A percentile compares a stretch with the other conserved stretches of the same genome.
Conservation (phyloP, 2,888 invertebrate species). For the Aethes cnicana region DNA sequence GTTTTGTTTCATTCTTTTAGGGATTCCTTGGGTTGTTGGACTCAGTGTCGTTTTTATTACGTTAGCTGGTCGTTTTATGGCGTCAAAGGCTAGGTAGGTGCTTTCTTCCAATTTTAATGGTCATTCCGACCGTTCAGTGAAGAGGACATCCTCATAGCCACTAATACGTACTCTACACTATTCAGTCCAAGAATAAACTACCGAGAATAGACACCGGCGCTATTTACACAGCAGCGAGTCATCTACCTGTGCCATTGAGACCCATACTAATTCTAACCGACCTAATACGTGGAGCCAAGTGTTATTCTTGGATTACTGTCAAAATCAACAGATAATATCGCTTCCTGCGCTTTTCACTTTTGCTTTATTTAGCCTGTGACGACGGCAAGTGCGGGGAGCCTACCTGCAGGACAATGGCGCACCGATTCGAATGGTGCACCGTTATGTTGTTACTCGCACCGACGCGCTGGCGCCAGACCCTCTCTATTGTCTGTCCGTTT, state of each 20-base stretch:
- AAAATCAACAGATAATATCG: constrained; percentile 51
- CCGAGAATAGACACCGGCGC: constrained; percentile 10
- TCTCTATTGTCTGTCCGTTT: constrained; percentile 53
- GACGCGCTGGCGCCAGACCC: constrained; percentile 71
- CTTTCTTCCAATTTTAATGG: no score
- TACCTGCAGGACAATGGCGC: constrained; percentile 56
- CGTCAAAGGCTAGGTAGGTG: no score
- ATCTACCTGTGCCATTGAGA: constrained; percentile 23
- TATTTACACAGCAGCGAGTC: constrained; percentile 13
- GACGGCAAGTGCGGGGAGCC: constrained; percentile 45
- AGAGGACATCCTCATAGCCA: no score
- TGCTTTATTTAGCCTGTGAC: constrained; percentile 50
- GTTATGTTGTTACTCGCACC: constrained; percentile 61
- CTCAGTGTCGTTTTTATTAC: no score
- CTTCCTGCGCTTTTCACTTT: constrained; percentile 66
- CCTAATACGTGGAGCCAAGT: constrained; percentile 50
- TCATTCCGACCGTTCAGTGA: no score
- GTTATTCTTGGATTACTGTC: constrained; percentile 60
- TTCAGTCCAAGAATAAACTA: neutral
- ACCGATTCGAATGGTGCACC: constrained; percentile 52
- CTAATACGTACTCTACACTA: no score
- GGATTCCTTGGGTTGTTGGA: no score
- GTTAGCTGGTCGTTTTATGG: no score
- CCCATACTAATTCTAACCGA: constrained; percentile 10
- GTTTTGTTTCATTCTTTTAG: neutral